These are phyloP conservation scores for Camponotus fellah DNA, from an alignment of 2,888 invertebrate species.

Conservation along the genomic window DNA sequence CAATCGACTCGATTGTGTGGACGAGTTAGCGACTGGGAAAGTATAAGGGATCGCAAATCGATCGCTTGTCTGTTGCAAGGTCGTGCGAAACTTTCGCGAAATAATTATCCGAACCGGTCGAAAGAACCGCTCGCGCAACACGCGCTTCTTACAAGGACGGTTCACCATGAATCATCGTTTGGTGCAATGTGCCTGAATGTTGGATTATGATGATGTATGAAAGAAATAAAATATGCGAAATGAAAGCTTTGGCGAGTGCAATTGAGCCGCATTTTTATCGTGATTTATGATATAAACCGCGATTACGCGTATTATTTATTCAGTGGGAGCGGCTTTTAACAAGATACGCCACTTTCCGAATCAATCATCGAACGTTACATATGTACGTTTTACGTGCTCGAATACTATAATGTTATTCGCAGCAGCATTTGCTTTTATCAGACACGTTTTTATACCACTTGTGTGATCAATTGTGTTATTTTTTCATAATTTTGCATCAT, in stretches of 20 bases:
- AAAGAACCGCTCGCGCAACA: conserved; percentile 47
- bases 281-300: background rate
- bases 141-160: conserved; percentile 47
- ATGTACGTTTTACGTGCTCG: conserved; percentile 2
- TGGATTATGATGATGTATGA: background rate
- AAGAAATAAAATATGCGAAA: conserved; percentile 5
- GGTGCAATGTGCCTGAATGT: conserved; percentile 2
- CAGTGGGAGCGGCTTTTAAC: background rate
- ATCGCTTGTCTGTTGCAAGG: conserved; percentile 32
- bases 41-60: conserved; percentile 34
- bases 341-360: background rate
- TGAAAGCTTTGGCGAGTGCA: background rate
- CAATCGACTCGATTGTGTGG: background rate
- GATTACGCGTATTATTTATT: conserved; percentile 3
- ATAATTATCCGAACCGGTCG: conserved; percentile 62
- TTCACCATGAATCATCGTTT: conserved; percentile 64
- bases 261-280: background rate
- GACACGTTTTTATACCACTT: background rate
- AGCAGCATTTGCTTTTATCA: conserved; percentile 2
- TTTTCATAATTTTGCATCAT: background rate
- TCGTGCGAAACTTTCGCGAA: conserved; percentile 63
- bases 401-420: conserved; percentile 9
- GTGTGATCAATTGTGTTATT: background rate
- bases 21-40: background rate
- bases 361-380: conserved; percentile 18